Base-by-base conservation (phyloP, 2,113 vertebrate species). In the Sterrhoptilus dennistouni region DNA sequence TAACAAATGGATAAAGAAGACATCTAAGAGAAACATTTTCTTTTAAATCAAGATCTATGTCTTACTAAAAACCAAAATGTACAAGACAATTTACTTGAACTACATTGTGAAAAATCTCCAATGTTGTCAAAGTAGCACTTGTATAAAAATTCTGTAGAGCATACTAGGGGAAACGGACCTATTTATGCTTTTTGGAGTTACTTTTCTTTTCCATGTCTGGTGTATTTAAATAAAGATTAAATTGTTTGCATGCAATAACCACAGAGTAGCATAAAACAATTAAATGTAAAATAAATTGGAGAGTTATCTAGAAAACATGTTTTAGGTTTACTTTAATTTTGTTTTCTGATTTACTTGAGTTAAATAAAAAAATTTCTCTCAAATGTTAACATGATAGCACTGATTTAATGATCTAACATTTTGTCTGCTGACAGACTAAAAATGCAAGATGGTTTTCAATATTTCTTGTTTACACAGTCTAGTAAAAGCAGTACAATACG, bases 331-430 rank as follows among this genome's bases (percentile, higher is more conserved):
- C 7, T 42, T 83, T 60, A 47, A 53, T 12, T 72, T 57, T 64
- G 2, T 24, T 76, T 89, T 89, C 27, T 78, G 44, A 38, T 68
- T 71, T 82, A 49, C 22, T 78, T 75, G 6, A 94, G 17, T 50
- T 57, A 61, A 80, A 60, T n/a, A 76, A 38, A 38, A 38, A 38
- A 38, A 38, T 38, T 38, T 77, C 4, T 89, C 71, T 59, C 54
- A 50, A 88, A 70, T 83, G 14, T 53, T 84, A 49, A 9, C 50
- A 38, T 11, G 36, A 63, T 47, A 54, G 17, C 14, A 77, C 42
- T 70, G 35, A 77, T 93, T 71, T 84, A 5, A 53, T 71, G 31
- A 86, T 45, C 56, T 81, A 60, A 75, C 42, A 50, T 84, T 90
- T 84, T 66, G 50, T 87, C 60, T 77, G 18, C 16, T 79, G 44